A percentile compares a stretch with the other conserved stretches of the same genome.
These are phyloP conservation scores for Brienomyrus longianalis DNA, from an alignment of 2,113 vertebrate genomes.

Conservation along the genomic window DNA sequence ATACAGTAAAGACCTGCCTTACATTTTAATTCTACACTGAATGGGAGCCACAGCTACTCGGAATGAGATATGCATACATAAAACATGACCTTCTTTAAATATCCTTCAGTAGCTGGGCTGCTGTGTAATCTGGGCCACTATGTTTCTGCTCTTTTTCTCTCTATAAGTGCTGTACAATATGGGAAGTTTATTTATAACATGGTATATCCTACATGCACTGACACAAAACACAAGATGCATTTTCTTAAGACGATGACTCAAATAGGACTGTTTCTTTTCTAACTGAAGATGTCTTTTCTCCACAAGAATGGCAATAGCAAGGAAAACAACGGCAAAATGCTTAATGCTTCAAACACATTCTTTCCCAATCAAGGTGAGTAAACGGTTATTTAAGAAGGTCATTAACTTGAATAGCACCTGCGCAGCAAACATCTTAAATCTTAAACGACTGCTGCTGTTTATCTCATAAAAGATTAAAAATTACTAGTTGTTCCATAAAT, in stretches of 20 bases:
- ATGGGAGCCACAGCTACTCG: constrained; percentile 18
- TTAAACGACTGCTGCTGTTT: neutral
- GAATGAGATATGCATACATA: constrained; percentile 51
- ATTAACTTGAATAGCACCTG: neutral
- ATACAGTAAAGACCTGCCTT: constrained; percentile 8
- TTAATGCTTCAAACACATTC: neutral
- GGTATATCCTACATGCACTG: neutral
- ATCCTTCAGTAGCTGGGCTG: constrained; percentile 39
- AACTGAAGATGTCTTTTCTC: neutral
- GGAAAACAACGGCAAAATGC: neutral
- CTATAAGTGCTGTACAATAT: constrained; percentile 16
- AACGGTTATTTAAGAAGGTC: neutral
- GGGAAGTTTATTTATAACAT: neutral
- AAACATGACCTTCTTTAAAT: constrained; percentile 64
- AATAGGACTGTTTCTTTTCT: neutral
- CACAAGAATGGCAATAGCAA: neutral
- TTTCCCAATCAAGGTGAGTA: neutral
- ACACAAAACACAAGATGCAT: neutral
- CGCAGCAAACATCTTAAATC: neutral
- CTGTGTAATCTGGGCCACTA: constrained; percentile 53
- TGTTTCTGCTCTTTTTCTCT: constrained; percentile 37
- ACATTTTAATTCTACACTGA: constrained; percentile 9
- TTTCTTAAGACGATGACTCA: neutral
- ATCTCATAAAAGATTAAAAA: neutral
- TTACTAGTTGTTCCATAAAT: neutral